Percentiles rank a stretch among this genome's conserved stretches.
These are phyloP conservation scores for Cetonia aurata DNA, from an alignment of 2,888 invertebrate species.

Conservation along the genomic window DNA sequence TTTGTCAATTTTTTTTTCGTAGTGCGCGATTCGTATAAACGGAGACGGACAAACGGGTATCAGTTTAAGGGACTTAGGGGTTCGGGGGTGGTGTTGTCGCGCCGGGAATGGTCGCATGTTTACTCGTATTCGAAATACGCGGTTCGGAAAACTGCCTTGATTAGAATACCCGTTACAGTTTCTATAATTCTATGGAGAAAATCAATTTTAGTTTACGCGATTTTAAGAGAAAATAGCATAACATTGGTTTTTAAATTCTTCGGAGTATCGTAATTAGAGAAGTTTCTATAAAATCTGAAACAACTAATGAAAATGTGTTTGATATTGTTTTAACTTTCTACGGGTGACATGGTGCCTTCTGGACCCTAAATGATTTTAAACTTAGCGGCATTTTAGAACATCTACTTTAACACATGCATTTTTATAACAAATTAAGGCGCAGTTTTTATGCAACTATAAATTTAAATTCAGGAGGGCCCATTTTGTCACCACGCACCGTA, in stretches of 20 bases:
- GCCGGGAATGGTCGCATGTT: neutral
- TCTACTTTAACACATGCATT: constrained; percentile 6
- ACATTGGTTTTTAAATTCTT: no score
- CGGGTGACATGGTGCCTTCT: no score
- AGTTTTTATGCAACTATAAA: constrained; percentile 14
- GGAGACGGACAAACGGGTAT: no score
- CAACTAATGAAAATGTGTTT: no score
- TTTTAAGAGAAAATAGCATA: no score
- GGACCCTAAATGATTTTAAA: no score
- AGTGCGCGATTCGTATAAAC: constrained; percentile 50
- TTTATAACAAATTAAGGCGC: constrained; percentile 10
- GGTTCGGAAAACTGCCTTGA: neutral
- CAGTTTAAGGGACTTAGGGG: no score
- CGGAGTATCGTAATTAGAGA: no score
- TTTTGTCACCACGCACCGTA: constrained; percentile 4
- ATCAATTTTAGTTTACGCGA: no score
- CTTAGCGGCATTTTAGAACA: neutral
- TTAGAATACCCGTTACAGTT: neutral
- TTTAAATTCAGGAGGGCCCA: constrained; percentile 6
- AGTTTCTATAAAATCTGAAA: no score
- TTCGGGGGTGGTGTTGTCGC: no score
- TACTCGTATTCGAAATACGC: constrained; percentile 3
- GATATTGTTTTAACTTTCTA: no score
- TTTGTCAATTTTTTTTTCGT: constrained; percentile 60
- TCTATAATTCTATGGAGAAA: neutral